Percentiles rank a stretch among this genome's conserved stretches.
phyloP scores from a whole-genome alignment of 2,888 invertebrate species.

The Beris chalybata region DNA sequence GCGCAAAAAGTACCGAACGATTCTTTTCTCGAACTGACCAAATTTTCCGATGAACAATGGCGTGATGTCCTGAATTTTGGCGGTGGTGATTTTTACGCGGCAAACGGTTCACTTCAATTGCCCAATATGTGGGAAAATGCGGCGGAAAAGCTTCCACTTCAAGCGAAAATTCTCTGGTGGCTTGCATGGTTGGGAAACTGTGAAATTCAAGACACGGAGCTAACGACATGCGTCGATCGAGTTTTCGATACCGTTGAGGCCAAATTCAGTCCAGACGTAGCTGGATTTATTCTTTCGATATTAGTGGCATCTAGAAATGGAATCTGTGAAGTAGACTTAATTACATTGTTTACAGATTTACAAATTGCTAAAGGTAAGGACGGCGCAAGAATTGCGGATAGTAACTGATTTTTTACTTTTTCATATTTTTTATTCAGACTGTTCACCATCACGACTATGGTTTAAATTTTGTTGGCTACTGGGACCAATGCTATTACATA shows the following conservation, averaged over 20 bases:
- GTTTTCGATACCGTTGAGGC: conserved; percentile 68
- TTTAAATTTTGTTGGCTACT: conserved; percentile 56
- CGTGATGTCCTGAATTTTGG: conserved; percentile 52
- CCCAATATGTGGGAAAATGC: conserved; percentile 51
- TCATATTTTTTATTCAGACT: conserved; percentile 29
- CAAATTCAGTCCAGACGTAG: conserved; percentile 67
- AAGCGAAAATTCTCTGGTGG: conserved; percentile 62
- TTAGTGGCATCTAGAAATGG: conserved; percentile 76
- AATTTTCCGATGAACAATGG: conserved; percentile 53
- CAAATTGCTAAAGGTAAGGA: conserved; percentile 29
- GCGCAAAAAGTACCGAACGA: conserved; percentile 48
- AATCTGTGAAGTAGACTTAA: conserved; percentile 77
- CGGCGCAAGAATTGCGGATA: not conserved
- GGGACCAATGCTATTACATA: conserved; percentile 54
- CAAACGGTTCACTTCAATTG: conserved; percentile 51
- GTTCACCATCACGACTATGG: conserved; percentile 47
- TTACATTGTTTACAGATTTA: conserved; percentile 57
- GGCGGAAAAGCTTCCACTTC: conserved; percentile 51
- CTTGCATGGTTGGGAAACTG: conserved; percentile 64
- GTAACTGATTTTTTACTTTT: conserved; percentile 13
- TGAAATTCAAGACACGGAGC: conserved; percentile 60
- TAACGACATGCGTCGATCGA: conserved; percentile 64
- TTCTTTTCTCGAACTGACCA: conserved; percentile 50
- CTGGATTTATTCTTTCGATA: conserved; percentile 70
- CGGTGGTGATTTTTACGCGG: conserved; percentile 53